These are phyloP conservation scores for Micromys minutus DNA, from an alignment of 2,113 vertebrate species.

Conservation along the genomic window DNA sequence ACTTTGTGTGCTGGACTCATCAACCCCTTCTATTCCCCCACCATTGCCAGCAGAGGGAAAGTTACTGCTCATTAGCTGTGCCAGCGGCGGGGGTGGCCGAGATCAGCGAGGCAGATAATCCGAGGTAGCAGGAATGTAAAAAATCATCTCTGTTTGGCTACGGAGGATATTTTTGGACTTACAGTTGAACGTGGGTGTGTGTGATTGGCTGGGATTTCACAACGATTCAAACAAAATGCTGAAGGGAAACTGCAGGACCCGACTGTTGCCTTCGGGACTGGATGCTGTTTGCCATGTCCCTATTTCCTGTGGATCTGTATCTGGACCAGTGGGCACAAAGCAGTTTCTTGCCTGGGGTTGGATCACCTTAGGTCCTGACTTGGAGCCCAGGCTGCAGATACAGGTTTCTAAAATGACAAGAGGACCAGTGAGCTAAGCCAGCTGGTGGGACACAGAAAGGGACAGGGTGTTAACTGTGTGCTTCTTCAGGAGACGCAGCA, in stretches of 20 bases:
- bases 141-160: conserved; percentile 68
- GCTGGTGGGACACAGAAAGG: not conserved
- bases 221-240: conserved; percentile 76
- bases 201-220: conserved; percentile 75
- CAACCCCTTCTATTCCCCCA: not conserved
- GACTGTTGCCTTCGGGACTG: conserved; percentile 20
- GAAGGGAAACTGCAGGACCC: conserved; percentile 48
- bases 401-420: not conserved
- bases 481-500: not conserved
- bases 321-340: not conserved
- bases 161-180: conserved; percentile 77
- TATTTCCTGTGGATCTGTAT: not conserved
- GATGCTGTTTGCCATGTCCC: conserved; percentile 14
- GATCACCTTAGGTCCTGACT: not conserved
- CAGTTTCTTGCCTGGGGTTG: not conserved
- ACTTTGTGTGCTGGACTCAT: not conserved
- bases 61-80: conserved; percentile 61
- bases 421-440: not conserved
- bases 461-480: not conserved
- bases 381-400: not conserved
- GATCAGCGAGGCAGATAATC: conserved; percentile 78
- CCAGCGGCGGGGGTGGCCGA: conserved; percentile 65
- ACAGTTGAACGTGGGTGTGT: conserved; percentile 76
- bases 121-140: conserved; percentile 62
- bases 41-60: not conserved